phyloP scores from a whole-genome alignment of 92 coral and sea anemone species.

The Scolanthus callimorphus region DNA sequence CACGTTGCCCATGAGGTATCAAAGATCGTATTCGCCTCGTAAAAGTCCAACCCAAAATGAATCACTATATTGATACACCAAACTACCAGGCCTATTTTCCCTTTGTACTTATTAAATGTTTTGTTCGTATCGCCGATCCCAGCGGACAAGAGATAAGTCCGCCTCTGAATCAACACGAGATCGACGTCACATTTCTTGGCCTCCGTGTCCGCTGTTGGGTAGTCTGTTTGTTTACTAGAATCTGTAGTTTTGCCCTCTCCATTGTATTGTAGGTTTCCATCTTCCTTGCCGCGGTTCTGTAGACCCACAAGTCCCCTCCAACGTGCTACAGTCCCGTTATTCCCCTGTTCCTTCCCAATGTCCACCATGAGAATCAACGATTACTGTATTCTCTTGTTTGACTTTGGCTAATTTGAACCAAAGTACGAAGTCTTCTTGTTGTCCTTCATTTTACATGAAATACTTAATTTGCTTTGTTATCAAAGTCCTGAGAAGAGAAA shows the following conservation, averaged over 20 bases:
- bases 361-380: too few species aligned
- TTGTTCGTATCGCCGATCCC: constrained; percentile 82
- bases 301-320: neutral
- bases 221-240: neutral
- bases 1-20: constrained; percentile 88
- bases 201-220: constrained; percentile 6
- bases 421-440: too few species aligned
- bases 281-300: neutral
- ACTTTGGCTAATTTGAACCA: too few species aligned
- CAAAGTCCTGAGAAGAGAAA: too few species aligned
- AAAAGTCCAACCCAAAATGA: constrained; percentile 83
- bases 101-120: constrained; percentile 57
- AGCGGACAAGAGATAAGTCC: constrained; percentile 75
- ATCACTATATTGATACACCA: constrained; percentile 69
- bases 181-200: constrained; percentile 42
- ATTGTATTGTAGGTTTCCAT: neutral
- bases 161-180: constrained; percentile 52
- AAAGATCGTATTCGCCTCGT: constrained; percentile 84
- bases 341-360: too few species aligned
- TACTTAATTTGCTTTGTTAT: too few species aligned
- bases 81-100: constrained; percentile 71
- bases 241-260: neutral
- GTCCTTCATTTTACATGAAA: too few species aligned
- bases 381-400: too few species aligned
- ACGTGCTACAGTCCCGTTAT: neutral